A percentile compares a stretch with the other conserved stretches of the same genome.
phyloP scores from a whole-genome alignment of 2,888 invertebrate species.

The Thymelicus lineola region DNA sequence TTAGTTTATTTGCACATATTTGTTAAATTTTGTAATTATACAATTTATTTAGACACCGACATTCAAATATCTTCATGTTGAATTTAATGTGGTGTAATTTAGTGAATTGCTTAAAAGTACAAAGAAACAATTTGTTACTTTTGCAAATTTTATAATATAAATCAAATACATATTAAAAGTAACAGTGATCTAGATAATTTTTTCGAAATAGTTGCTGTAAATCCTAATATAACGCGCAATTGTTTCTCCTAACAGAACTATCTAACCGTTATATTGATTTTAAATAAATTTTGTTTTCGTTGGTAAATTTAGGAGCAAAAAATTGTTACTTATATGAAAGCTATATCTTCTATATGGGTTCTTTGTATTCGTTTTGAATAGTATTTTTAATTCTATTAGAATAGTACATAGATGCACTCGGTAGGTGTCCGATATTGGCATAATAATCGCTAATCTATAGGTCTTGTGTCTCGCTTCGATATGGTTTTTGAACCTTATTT shows the following conservation, averaged over 20 bases:
- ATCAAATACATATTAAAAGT: slow-evolving; percentile 78
- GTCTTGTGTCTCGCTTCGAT: slow-evolving; percentile 66
- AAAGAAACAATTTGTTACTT: slow-evolving; percentile 89
- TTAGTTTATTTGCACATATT: slow-evolving; percentile 84
- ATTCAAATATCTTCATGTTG: slow-evolving; percentile 76
- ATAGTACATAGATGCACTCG: slow-evolving; percentile 63
- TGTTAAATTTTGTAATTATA: slow-evolving; percentile 81
- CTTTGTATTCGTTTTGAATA: slow-evolving; percentile 60
- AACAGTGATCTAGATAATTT: slow-evolving; percentile 75
- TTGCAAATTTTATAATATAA: slow-evolving; percentile 89
- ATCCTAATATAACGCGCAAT: slow-evolving; percentile 70
- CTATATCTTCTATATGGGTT: slow-evolving; percentile 69
- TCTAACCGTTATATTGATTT: slow-evolving; percentile 62
- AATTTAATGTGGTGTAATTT: slow-evolving; percentile 83
- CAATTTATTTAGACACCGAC: slow-evolving; percentile 80
- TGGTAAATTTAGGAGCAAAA: slow-evolving; percentile 70
- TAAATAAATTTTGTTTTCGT: slow-evolving; percentile 68
- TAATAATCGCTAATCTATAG: slow-evolving; percentile 66
- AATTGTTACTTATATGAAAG: slow-evolving; percentile 76
- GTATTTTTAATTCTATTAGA: slow-evolving; percentile 65
- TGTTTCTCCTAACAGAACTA: slow-evolving; percentile 61
- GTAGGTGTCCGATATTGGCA: slow-evolving; percentile 60
- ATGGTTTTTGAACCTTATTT: slow-evolving; percentile 70
- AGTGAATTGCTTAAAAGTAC: slow-evolving; percentile 89
- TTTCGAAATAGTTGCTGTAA: slow-evolving; percentile 80